Conservation (phyloP, 2,113 vertebrate species). For the Coptodon rendalli region DNA sequence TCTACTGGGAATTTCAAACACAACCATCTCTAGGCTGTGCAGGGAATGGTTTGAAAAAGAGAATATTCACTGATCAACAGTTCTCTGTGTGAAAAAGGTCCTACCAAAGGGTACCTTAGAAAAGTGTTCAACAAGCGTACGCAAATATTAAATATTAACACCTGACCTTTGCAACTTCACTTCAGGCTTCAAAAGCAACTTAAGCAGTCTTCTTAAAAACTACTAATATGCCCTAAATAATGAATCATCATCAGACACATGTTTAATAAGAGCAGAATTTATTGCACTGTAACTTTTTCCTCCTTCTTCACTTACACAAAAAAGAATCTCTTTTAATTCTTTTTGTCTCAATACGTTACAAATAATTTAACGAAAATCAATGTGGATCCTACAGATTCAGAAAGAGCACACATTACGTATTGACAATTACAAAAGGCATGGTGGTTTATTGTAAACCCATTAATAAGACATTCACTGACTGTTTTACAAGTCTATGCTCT, state of each 20-base stretch:
- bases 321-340: not conserved
- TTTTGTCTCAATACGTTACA: not conserved
- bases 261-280: not conserved
- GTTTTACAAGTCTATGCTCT: not conserved
- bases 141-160: not conserved
- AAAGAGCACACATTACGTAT: not conserved
- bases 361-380: not conserved
- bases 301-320: not conserved
- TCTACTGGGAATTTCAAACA: not conserved
- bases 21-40: not conserved
- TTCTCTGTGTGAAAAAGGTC: not conserved
- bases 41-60: not conserved
- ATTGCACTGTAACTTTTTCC: not conserved
- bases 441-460: not conserved
- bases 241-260: not conserved
- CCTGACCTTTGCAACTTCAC: not conserved
- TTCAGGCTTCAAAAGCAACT: not conserved
- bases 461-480: not conserved
- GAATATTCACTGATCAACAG: not conserved
- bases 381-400: not conserved
- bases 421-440: not conserved
- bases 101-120: not conserved
- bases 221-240: not conserved
- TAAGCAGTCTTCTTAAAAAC: not conserved
- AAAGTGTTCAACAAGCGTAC: not conserved